A percentile compares a stretch with the other conserved stretches of the same genome.
These are phyloP conservation scores for Xiphophorus maculatus DNA, from an alignment of 2,113 vertebrate genomes.

Conservation along the genomic window DNA sequence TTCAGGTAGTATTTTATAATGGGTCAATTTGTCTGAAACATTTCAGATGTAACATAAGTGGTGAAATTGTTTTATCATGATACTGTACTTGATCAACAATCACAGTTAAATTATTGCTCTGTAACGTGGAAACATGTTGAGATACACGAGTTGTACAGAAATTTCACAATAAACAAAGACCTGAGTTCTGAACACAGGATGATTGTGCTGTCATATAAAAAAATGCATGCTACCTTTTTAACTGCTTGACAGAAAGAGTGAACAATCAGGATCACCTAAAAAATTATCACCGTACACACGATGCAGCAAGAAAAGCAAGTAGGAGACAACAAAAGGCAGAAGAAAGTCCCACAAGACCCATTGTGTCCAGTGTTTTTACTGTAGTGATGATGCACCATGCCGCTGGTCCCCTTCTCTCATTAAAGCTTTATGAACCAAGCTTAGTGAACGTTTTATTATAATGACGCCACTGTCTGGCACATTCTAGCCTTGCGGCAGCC, in stretches of 20 bases:
- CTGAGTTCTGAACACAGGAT: neutral
- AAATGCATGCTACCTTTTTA: neutral
- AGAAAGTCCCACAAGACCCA: slow-evolving; percentile 53
- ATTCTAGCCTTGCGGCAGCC: slow-evolving; percentile 54
- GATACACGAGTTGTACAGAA: neutral
- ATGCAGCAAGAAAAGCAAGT: slow-evolving; percentile 25
- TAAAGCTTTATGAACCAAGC: slow-evolving; percentile 73
- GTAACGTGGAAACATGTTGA: neutral
- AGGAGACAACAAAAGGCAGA: slow-evolving; percentile 23
- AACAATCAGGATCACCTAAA: slow-evolving; percentile 24
- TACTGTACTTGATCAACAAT: neutral
- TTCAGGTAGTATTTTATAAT: too few species aligned
- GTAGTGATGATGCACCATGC: slow-evolving; percentile 68
- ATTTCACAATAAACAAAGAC: slow-evolving; percentile 20
- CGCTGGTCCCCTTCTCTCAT: slow-evolving; percentile 60
- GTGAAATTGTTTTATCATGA: too few species aligned
- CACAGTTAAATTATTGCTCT: neutral
- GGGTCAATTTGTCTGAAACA: too few species aligned
- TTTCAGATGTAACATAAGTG: too few species aligned
- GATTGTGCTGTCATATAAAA: neutral
- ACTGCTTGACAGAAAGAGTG: slow-evolving; percentile 6
- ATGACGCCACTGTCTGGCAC: slow-evolving; percentile 71
- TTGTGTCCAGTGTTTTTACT: slow-evolving; percentile 58
- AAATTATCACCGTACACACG: slow-evolving; percentile 9
- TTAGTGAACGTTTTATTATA: slow-evolving; percentile 72